Evolutionary conservation across 1,140 invertebrate species (phyloP), one percentile per base, ranked within the genome.

Genomic region (Elymnias hypermnestra): DNA sequence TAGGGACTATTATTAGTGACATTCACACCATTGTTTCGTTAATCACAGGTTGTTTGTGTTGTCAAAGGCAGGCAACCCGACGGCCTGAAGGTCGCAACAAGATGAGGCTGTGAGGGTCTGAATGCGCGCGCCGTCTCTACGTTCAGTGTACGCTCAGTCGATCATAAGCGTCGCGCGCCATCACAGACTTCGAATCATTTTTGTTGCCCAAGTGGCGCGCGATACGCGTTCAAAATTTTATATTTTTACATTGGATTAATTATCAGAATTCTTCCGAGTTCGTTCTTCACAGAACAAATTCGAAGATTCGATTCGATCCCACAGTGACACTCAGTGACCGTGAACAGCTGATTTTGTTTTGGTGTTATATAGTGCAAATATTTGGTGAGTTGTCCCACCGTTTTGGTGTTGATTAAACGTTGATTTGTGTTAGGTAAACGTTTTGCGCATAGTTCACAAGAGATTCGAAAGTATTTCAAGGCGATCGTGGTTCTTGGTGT

Each of bases 391-490:
- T 66, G 49, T 54, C 53, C 53, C 39, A 60, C 26, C 38, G 19
- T 49, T 50, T 49, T 63, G 45, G 53, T 56, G 53, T 62, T 69
- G 61, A 70, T 72, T 59, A 68, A 72, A 66, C 57, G 61, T 60
- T 61, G 60, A 68, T 63, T 73, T 59, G 51, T 66, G 57, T 70
- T 70, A 69, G 61, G 66, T 69, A 77, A 79, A 79, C 66, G 64
- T 69, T 78, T 77, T 77, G 33, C 69, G 67, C 69, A 68, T 73
- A 77, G 71, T 76, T 67, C 69, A 74, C 63, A 67, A 64, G 66
- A 72, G 62, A 71, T 74, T 82, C 52, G 81, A 84, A 84, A 84
- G 81, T 84, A 82, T 84, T 82, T 75, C 81, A 84, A 84, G 81
- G 77, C 70, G 69, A 82, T 74, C 81, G 43, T 74, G 69, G 64